These are phyloP conservation scores for Sorex maritimensis DNA, from an alignment of 2,797 vertebrate genomes.

Conservation along the genomic window DNA sequence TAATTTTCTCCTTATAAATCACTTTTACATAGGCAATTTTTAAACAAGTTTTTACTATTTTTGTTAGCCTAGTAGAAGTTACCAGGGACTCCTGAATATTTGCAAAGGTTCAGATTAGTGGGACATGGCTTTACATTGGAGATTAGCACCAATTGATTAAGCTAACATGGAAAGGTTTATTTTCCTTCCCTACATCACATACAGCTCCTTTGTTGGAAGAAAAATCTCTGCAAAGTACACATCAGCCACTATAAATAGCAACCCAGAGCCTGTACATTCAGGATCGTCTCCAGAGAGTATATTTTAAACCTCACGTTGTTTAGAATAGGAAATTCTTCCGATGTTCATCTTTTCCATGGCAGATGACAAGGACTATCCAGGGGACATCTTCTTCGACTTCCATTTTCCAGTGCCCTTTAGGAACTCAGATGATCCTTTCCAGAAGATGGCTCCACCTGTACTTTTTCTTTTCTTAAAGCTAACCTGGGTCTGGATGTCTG, in stretches of 20 bases:
- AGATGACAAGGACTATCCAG: slow-evolving; percentile 71
- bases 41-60: slow-evolving; percentile 47
- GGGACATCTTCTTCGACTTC: slow-evolving; percentile 77
- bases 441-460: slow-evolving; percentile 80
- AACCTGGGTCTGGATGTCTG: slow-evolving; percentile 79
- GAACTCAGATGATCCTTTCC: slow-evolving; percentile 79
- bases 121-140: slow-evolving; percentile 57
- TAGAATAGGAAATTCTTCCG: slow-evolving; percentile 91
- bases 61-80: slow-evolving; percentile 35
- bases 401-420: slow-evolving; percentile 85
- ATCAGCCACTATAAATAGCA: slow-evolving; percentile 90
- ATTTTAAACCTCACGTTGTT: slow-evolving; percentile 91
- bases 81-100: slow-evolving; percentile 19
- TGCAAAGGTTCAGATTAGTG: slow-evolving; percentile 55
- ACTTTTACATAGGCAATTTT: slow-evolving; percentile 45
- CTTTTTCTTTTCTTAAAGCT: slow-evolving; percentile 80
- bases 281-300: slow-evolving; percentile 88
- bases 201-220: slow-evolving; percentile 91
- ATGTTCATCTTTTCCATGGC: slow-evolving; percentile 89
- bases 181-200: slow-evolving; percentile 84
- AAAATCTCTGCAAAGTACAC: slow-evolving; percentile 88
- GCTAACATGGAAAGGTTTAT: slow-evolving; percentile 82
- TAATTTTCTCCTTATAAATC: slow-evolving; percentile 69
- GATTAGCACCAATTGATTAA: slow-evolving; percentile 65
- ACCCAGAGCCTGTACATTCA: slow-evolving; percentile 85